Base-by-base conservation (phyloP, 2,888 invertebrate species). In the Lepidochrysops patricia region DNA sequence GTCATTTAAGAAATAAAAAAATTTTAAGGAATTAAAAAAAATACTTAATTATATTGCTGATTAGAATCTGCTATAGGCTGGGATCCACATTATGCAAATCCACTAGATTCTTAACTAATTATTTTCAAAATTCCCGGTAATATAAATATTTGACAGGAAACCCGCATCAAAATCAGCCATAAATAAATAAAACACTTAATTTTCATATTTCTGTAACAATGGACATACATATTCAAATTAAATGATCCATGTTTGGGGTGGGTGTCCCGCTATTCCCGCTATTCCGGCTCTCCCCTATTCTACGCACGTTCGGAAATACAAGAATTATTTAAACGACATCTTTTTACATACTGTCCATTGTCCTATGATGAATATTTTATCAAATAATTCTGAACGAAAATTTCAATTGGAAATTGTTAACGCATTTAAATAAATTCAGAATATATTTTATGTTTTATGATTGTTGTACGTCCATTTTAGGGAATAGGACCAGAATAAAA, bases 161-260 rank as follows among this genome's bases (percentile, higher is more conserved):
- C 52, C 52, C 52, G 27, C 15, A 52, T 29, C 25, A 50, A 26
- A 50, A 50, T 13, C 26, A 13, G 7, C 3, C 26, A 27, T 13
- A 4, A 68, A 70, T 64, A 64, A 66, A 72, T 70, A 64, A 63
- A 66, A 54, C 27, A 54, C 29, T 64, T 58, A 62, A 62, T 64
- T 66, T 66, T 64, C 58, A 62, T 65, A 67, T 29, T 54, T 54
- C 58, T 63, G 64, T 62, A 66, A 65, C 73, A 76, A 76, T 76
- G 73, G 72, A 76, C 82, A 80, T 79, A 76, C 68, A 78, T 80
- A 77, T 76, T 75, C 71, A 74, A 77, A 79, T 74, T 70, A 75
- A 85, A 84, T 75, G 85, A 85, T 84, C 85, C 84, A 79, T 69
- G 63, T 61, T 68, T 77, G 76, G 86, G 84, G 85, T 80, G 79